phyloP scores from a whole-genome alignment of 1,140 invertebrate genomes.

The Steinernema khuongi region DNA sequence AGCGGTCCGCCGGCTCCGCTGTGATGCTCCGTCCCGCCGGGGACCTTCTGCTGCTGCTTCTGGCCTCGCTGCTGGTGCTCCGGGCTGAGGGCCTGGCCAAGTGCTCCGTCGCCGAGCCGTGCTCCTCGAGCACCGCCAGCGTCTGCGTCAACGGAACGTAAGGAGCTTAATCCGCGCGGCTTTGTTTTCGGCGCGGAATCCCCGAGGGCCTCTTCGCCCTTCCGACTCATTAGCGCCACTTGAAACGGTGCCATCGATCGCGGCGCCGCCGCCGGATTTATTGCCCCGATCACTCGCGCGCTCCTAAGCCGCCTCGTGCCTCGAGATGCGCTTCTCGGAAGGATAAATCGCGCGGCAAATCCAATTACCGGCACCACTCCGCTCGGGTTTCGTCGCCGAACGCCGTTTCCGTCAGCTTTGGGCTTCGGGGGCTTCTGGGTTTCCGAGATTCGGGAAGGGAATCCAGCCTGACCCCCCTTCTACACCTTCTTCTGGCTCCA shows the following conservation, averaged over 20 bases:
- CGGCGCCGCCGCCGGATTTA: neutral
- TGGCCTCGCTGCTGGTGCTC: neutral
- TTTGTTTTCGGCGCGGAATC: too few species aligned
- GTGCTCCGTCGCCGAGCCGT: slow-evolving; percentile 32
- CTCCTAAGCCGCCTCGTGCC: neutral
- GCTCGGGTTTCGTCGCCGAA: neutral
- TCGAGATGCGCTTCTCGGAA: neutral
- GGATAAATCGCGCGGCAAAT: slow-evolving; percentile 10
- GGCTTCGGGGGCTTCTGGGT: too few species aligned
- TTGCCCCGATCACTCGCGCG: slow-evolving; percentile 14
- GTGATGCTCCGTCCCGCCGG: neutral
- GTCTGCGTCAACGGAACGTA: slow-evolving; percentile 55
- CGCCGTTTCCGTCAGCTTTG: neutral
- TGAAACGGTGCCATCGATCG: neutral
- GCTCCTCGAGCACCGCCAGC: slow-evolving; percentile 49
- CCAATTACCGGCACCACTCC: neutral
- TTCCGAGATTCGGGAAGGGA: too few species aligned
- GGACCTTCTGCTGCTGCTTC: slow-evolving; percentile 17
- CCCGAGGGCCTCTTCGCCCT: slow-evolving; percentile 1
- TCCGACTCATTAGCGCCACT: slow-evolving; percentile 16
- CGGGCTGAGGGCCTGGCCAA: neutral
- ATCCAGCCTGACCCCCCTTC: too few species aligned
- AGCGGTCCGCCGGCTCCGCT: neutral
- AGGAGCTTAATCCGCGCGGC: too few species aligned
- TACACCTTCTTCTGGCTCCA: too few species aligned